Conservation (phyloP, 1,140 invertebrate species). For the Hylyphantes graminicola region DNA sequence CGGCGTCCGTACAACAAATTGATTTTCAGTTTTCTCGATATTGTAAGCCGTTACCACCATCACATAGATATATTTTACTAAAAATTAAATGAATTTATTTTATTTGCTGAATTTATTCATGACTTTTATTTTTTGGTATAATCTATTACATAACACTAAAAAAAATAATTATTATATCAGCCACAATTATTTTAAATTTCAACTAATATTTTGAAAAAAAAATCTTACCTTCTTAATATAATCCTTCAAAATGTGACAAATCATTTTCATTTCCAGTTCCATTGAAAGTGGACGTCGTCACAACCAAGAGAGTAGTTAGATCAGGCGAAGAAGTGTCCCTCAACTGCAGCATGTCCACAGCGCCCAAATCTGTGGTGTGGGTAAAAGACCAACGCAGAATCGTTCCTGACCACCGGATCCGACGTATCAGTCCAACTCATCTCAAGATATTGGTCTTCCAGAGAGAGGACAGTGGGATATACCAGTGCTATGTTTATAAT, state of each 20-base stretch:
- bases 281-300: slow-evolving; percentile 55
- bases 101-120: too few relatives aligned
- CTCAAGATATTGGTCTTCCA: slow-evolving; percentile 56
- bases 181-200: too few relatives aligned
- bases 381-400: slow-evolving; percentile 58
- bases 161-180: too few relatives aligned
- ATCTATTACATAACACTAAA: too few relatives aligned
- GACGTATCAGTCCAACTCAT: slow-evolving; percentile 44
- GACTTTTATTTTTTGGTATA: too few relatives aligned
- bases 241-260: neutral
- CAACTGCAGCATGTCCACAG: slow-evolving; percentile 59
- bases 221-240: neutral
- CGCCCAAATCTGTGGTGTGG: slow-evolving; percentile 58
- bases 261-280: slow-evolving; percentile 34
- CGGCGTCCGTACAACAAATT: too few relatives aligned
- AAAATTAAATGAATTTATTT: too few relatives aligned
- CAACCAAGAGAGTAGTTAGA: slow-evolving; percentile 51
- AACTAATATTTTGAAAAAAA: too few relatives aligned
- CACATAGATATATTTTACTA: too few relatives aligned
- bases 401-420: slow-evolving; percentile 52
- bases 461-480: slow-evolving; percentile 60
- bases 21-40: too few relatives aligned
- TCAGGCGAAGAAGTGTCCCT: slow-evolving; percentile 61
- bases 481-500: slow-evolving; percentile 61
- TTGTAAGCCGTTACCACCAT: too few relatives aligned